A percentile compares a stretch with the other conserved stretches of the same genome.
Conservation (phyloP, 2,113 vertebrate genomes). For the Cochlearius cochlearius region DNA sequence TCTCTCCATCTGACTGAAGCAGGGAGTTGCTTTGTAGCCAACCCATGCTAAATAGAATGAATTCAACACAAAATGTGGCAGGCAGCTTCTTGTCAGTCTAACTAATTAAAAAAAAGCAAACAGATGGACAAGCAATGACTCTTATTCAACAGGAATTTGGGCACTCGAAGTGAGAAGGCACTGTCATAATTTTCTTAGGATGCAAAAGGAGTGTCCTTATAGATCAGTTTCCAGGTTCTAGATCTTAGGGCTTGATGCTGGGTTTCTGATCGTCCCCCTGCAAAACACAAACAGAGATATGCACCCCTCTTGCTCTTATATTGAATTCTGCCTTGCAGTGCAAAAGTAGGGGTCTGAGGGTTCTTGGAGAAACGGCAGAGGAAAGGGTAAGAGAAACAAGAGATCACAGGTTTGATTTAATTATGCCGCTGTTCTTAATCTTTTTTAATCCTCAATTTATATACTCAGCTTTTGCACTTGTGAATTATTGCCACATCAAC, state of each 20-base stretch:
- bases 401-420: background rate
- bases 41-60: constrained; percentile 47
- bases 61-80: constrained; percentile 28
- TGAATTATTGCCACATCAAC: background rate
- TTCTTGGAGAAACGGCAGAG: background rate
- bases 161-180: background rate
- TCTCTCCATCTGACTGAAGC: constrained; percentile 31
- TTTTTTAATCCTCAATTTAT: background rate
- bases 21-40: constrained; percentile 31
- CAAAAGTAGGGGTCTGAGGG: background rate
- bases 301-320: background rate
- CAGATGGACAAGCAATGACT: constrained; percentile 52
- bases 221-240: background rate
- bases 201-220: background rate
- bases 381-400: background rate
- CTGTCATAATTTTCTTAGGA: background rate
- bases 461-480: background rate
- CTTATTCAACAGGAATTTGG: constrained; percentile 25
- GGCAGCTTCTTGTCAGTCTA: constrained; percentile 51
- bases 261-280: background rate
- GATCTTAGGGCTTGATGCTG: background rate
- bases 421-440: background rate
- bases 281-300: background rate
- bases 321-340: background rate
- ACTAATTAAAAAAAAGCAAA: constrained; percentile 56